phyloP scores from a whole-genome alignment of 2,113 vertebrate species.

The Tylochromis polylepis region DNA sequence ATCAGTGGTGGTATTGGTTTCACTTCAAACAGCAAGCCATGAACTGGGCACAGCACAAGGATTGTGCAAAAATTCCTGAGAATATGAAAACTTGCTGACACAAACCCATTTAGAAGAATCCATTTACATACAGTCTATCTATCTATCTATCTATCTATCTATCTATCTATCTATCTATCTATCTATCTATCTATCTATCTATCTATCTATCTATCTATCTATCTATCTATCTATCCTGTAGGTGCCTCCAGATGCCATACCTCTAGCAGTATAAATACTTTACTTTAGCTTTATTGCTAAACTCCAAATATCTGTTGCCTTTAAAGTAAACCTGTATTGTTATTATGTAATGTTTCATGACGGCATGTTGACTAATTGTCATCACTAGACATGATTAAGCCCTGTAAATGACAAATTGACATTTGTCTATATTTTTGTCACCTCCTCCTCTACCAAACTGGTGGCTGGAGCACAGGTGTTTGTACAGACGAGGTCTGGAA shows the following conservation, averaged over 20 bases:
- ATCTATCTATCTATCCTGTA: too few relatives aligned
- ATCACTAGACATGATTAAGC: background rate
- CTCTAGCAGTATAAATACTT: background rate
- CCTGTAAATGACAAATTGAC: background rate
- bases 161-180: background rate
- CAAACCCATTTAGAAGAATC: background rate
- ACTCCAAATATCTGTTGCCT: background rate
- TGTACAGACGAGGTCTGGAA: background rate
- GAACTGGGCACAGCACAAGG: background rate
- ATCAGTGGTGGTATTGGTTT: background rate
- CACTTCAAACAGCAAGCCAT: background rate
- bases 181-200: background rate
- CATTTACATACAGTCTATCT: background rate
- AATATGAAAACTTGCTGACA: background rate
- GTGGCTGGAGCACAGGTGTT: background rate
- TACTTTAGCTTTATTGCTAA: background rate
- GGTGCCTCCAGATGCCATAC: background rate
- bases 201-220: background rate
- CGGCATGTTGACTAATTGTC: background rate
- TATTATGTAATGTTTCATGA: background rate
- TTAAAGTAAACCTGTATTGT: background rate
- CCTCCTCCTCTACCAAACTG: background rate
- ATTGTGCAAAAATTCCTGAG: background rate
- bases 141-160: background rate
- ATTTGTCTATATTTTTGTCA: background rate